Base-by-base conservation (phyloP, 1,140 invertebrate species). In the Colletes gigas region DNA sequence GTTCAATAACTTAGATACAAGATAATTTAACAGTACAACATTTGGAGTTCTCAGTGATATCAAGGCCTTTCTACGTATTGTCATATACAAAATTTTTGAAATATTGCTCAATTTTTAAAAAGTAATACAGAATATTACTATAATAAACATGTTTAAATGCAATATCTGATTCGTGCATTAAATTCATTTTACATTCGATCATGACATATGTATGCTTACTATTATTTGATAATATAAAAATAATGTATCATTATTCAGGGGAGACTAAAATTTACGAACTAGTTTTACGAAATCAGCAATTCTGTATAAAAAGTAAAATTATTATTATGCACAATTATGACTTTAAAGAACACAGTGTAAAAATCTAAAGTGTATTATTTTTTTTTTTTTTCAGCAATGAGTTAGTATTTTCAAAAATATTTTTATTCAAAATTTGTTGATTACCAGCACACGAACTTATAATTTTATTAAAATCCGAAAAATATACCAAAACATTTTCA, bases 61-160 rank as follows among this genome's bases (percentile, higher is more conserved):
- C 81, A 85, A 85, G 83, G 83, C 83, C 75, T 78, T 83, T 85
- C 69, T 66, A 76, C 71, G 71, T 86, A 86, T 86, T 86, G 83
- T 86, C 84, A 83, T 82, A 75, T 86, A 86, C 70, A 86, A 78
- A 85, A 86, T 76, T 85, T 86, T 86, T 75, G 76, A 78, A 78
- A 78, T 30, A 41, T 78, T 78, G 77, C 77, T 78, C 77, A 78
- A 60, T 54, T 65, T 78, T 65, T 78, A 47, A 78, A 73, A 19
- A 54, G 8, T 62, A 60, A 71, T 60, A 69, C n/a, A 71, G 60
- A 78, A 50, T 50, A 50, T 50, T 50, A 12, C 50, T 50, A 50
- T 50, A 10, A 12, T 50, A 50, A 50, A 73, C 15, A 78, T 47
- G 60, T 73, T 82, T 70, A 86, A 86, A 86, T 86, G 84, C 84